Percentiles rank a stretch among this genome's conserved stretches.
Evolutionary conservation across 1,140 invertebrate genomes (phyloP).

Genomic region (Drosophila sucinea): DNA sequence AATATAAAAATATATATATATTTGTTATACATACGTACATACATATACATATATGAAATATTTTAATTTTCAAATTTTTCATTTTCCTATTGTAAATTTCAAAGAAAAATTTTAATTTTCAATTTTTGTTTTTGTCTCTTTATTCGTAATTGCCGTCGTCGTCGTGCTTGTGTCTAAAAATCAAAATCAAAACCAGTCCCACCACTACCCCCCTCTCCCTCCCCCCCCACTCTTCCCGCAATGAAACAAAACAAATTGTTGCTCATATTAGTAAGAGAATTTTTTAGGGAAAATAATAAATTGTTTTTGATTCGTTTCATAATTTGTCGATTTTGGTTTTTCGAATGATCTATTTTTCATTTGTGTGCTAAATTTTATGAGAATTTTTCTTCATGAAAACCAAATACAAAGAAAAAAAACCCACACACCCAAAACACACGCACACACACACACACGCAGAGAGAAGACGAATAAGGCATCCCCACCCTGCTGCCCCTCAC

Average conservation of each 20-base stretch:
- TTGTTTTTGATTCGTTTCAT: too few relatives aligned
- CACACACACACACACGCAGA: not conserved
- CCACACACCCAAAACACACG: too few relatives aligned
- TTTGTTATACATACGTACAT: slow-evolving; percentile 47
- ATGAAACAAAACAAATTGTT: not conserved
- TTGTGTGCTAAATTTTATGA: too few relatives aligned
- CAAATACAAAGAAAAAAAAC: not conserved
- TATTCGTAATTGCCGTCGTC: slow-evolving; percentile 30
- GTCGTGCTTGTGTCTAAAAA: slow-evolving; percentile 76
- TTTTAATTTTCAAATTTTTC: slow-evolving; percentile 64
- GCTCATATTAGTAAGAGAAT: too few relatives aligned
- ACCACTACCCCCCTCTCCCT: too few relatives aligned
- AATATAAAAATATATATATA: not conserved
- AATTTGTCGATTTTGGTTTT: too few relatives aligned
- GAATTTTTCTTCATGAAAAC: too few relatives aligned
- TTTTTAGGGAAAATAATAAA: too few relatives aligned
- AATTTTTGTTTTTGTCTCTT: slow-evolving; percentile 42
- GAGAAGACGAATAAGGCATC: not conserved
- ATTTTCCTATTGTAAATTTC: not conserved
- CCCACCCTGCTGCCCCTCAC: not conserved
- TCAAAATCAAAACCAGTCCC: not conserved
- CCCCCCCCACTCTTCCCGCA: not conserved
- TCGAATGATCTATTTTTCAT: too few relatives aligned
- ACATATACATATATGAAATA: slow-evolving; percentile 62
- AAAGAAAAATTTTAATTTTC: slow-evolving; percentile 21